Evolutionary conservation across 2,888 invertebrate species (phyloP), one percentile per base, ranked within the genome.

Genomic region (Charanyca ferruginea): DNA sequence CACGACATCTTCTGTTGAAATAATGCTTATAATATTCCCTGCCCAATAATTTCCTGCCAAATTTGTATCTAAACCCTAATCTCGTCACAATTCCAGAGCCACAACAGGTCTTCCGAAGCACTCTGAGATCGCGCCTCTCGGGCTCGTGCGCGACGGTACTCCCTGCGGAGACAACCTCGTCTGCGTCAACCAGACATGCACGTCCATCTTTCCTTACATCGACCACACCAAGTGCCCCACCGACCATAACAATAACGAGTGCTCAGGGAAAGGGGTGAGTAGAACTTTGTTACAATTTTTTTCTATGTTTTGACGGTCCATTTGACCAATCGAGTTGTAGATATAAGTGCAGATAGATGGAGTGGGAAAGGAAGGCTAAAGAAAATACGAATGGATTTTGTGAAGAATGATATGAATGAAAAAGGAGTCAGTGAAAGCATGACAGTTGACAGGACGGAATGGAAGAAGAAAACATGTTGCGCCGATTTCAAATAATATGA

Each of bases 231-330:
- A 97, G 91, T 99, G 99, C 94, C 99, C 99, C 71, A 97, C 97
- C 79, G 99, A 98, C 92, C 98, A 98, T 91, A 97, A 97, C 90
- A 98, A 97, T 87, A 96, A 97, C 84, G 98, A 99, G 90, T 99
- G 99, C 95, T 99, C 99, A 66, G 98, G 98, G 73, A 98, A 98
- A 95, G 99, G 99, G 96, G 99, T 99, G 95, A 97, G 98, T 97
- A n/a, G 2, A 1, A 2, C 2, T 32, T 20, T 13, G 0, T 1
- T 32, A 2, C 18, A 13, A n/a, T 47, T 16, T 45, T 22, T 38
- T 23, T n/a, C 42, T 41, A 41, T 28, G 28, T 28, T 28, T 28
- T 7, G n/a, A n/a, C n/a, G n/a, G n/a, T n/a, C n/a, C n/a, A n/a
- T n/a, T n/a, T n/a, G n/a, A n/a, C n/a, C n/a, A n/a, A n/a, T n/a